Percentiles rank a stretch among this genome's conserved stretches.
Evolutionary conservation across 2,888 invertebrate species (phyloP).

Genomic region (Camponotus fellah): DNA sequence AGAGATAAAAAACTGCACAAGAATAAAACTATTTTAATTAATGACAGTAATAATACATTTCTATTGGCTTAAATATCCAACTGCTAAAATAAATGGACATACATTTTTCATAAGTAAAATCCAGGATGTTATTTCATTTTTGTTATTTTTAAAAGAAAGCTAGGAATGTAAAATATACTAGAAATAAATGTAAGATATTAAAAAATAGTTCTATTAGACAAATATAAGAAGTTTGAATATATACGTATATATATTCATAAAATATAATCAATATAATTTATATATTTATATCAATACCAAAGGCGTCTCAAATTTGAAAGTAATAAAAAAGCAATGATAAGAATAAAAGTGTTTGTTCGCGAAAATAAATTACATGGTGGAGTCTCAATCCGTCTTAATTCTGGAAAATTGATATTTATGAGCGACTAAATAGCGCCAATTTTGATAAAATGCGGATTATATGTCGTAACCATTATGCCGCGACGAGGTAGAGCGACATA

Average conservation of each 20-base stretch:
- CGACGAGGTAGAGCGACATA: slow-evolving; percentile 44
- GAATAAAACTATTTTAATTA: neutral
- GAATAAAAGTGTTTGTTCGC: neutral
- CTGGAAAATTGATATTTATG: slow-evolving; percentile 18
- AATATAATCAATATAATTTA: neutral
- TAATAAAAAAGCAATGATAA: neutral
- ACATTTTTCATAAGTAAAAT: neutral
- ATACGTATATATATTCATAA: neutral
- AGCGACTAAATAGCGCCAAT: slow-evolving; percentile 43
- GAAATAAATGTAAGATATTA: neutral
- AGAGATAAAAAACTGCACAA: neutral
- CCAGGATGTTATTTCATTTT: neutral
- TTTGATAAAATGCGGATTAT: slow-evolving; percentile 46
- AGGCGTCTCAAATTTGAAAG: neutral
- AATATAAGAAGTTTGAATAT: neutral
- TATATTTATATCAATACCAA: neutral
- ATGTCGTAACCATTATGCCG: slow-evolving; percentile 32
- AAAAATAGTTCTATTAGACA: neutral
- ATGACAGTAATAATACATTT: slow-evolving; percentile 1
- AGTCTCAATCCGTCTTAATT: slow-evolving; percentile 10
- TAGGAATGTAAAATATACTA: neutral
- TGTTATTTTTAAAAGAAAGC: neutral
- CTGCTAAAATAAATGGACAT: neutral
- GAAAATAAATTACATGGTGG: neutral
- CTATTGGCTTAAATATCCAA: neutral